phyloP scores from a whole-genome alignment of 2,113 vertebrate genomes.

The Hydropotes inermis region DNA sequence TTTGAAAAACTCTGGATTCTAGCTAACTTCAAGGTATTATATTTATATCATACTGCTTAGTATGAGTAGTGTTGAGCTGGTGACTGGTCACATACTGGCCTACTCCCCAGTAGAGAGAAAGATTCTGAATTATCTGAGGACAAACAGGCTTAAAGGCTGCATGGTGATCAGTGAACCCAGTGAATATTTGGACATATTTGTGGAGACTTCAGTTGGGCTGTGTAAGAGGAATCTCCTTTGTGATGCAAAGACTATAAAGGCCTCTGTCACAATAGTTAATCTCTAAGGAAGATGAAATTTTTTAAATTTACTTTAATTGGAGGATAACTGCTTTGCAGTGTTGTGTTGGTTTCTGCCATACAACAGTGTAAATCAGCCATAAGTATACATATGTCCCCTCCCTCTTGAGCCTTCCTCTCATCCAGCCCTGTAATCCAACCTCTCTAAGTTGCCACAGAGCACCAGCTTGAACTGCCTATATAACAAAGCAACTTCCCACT shows the following conservation, averaged over 20 bases:
- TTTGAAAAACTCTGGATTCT: not conserved
- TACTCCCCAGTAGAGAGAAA: not conserved
- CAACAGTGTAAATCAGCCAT: not conserved
- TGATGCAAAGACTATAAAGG: not conserved
- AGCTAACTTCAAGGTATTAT: not conserved
- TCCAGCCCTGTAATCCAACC: not conserved
- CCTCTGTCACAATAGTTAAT: not conserved
- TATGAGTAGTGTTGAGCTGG: not conserved
- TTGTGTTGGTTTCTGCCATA: not conserved
- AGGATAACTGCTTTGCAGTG: not conserved
- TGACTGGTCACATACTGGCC: not conserved
- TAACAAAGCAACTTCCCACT: not conserved
- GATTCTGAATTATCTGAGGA: not conserved
- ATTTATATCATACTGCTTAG: not conserved
- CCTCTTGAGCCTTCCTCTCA: not conserved
- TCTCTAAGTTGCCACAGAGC: not conserved
- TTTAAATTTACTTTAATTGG: not conserved
- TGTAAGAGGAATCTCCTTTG: not conserved
- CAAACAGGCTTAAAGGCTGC: not conserved
- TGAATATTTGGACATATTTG: not conserved
- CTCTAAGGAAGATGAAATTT: not conserved
- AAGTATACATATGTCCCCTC: not conserved
- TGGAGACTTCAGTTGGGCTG: not conserved
- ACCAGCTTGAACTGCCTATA: not conserved
- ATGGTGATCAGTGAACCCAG: not conserved